These are phyloP conservation scores for Cerceris rybyensis DNA, from an alignment of 2,888 invertebrate genomes.

Conservation along the genomic window DNA sequence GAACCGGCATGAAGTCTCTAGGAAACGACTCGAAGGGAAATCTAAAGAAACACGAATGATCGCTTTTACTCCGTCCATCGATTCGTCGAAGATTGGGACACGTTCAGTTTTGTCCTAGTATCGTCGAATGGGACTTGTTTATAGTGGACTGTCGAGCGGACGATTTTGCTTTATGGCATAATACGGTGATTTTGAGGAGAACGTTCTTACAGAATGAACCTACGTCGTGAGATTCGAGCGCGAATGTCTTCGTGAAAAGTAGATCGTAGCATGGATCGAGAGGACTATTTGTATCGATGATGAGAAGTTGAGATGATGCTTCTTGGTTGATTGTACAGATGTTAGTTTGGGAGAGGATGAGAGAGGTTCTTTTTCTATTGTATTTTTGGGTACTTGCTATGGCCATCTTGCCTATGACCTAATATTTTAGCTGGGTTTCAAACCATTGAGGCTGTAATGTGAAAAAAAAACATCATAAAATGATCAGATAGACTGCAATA, in stretches of 20 bases:
- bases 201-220: neutral
- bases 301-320: too few species aligned
- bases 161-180: neutral
- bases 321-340: too few species aligned
- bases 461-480: too few species aligned
- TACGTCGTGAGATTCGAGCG: neutral
- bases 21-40: constrained; percentile 35
- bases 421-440: too few species aligned
- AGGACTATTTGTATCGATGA: too few species aligned
- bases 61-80: neutral
- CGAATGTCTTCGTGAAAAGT: neutral
- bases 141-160: neutral
- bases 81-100: neutral
- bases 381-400: too few species aligned
- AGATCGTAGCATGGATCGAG: neutral
- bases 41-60: constrained; percentile 16
- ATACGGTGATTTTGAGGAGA: neutral
- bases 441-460: too few species aligned
- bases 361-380: too few species aligned
- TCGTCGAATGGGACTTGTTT: neutral
- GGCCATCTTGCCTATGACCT: too few species aligned
- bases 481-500: too few species aligned
- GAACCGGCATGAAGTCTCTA: constrained; percentile 36
- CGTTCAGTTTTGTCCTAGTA: neutral
- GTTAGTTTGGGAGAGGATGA: too few species aligned